Conservation (phyloP, 2,797 vertebrate genomes). For the Enteromius anoplus region DNA sequence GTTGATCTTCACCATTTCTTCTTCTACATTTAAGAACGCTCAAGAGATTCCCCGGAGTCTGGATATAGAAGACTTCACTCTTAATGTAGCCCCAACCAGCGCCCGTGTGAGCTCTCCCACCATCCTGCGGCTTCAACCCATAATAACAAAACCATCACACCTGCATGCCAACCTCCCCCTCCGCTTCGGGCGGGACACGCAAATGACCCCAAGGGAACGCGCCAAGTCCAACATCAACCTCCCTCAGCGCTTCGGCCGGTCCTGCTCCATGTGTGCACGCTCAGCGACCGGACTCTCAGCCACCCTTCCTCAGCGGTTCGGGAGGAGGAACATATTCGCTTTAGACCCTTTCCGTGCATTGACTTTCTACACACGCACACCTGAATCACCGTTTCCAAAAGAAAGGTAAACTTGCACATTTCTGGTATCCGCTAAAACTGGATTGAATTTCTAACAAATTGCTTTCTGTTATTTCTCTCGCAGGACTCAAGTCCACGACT, state of each 20-base stretch:
- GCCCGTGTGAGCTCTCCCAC: slow-evolving; percentile 62
- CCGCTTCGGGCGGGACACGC: slow-evolving; percentile 71
- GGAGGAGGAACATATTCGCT: slow-evolving; percentile 55
- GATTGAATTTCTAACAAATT: neutral
- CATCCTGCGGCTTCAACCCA: slow-evolving; percentile 67
- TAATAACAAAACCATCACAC: slow-evolving; percentile 59
- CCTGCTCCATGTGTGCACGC: slow-evolving; percentile 61
- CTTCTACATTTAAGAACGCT: slow-evolving; percentile 33
- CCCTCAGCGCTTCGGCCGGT: slow-evolving; percentile 78
- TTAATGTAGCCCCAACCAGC: slow-evolving; percentile 60
- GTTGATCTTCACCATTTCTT: neutral
- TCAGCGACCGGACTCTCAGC: slow-evolving; percentile 36
- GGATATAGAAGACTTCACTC: slow-evolving; percentile 64
- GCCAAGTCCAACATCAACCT: slow-evolving; percentile 68
- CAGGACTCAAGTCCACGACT: slow-evolving; percentile 67
- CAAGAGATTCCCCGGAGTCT: slow-evolving; percentile 68
- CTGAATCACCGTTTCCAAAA: slow-evolving; percentile 42
- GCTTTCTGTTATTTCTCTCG: slow-evolving; percentile 37
- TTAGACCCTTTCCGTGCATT: slow-evolving; percentile 59
- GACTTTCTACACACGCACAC: slow-evolving; percentile 39
- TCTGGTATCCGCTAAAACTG: neutral
- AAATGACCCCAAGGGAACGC: slow-evolving; percentile 31
- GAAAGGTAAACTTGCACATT: slow-evolving; percentile 49
- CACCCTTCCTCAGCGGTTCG: slow-evolving; percentile 62
- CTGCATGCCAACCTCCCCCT: slow-evolving; percentile 73